Evolutionary conservation across 23 tunicate species (phyloP), one percentile per base, ranked within the genome.

Genomic region (Phallusia fumigata): DNA sequence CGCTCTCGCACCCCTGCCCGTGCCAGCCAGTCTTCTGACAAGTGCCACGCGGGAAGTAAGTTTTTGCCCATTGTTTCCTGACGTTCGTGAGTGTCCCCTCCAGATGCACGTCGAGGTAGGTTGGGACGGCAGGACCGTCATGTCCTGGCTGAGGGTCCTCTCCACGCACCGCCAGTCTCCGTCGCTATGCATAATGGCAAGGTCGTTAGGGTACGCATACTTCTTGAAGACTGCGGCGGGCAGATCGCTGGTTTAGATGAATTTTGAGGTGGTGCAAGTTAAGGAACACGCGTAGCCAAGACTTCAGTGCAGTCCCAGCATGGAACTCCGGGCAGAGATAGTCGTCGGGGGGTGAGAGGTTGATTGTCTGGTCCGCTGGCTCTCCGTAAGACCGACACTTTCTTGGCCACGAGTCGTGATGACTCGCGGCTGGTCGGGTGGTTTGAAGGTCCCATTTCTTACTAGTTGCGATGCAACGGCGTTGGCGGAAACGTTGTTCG

Each of bases 191-290:
- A 75, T 31, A 33, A 31, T 75, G 8, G 79, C 36, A 5, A 75
- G 79, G 36, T 75, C 36, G 11, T 75, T 33, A 19, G 79, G 33
- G 18, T 32, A 32, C 3, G 36, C 79, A 32, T 31, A 75, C 34
- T 30, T 75, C 34, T 32, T 75, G 8, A 8, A 33, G 33, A 32
- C 36, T 75, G 36, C 18, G 5, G 36, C 33, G 33, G 79, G 79
- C 33, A 79, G 76, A 76, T 79, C 82, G 33, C 36, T 36, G 10
- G 33, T 79, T 2, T 79, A 35, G 76, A 79, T 79, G 79, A 40
- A 40, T 40, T 10, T 40, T 40, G 47, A 40, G 47, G 8, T 40
- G 47, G 10, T 10, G 47, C 47, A 40, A 10, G 47, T 40, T 40
- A 40, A 40, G 47, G 10, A 40, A 40, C 8, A 5, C 10, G 47